These are phyloP conservation scores for Drosophila trichaetosa DNA, from an alignment of 2,888 invertebrate genomes.

Conservation along the genomic window DNA sequence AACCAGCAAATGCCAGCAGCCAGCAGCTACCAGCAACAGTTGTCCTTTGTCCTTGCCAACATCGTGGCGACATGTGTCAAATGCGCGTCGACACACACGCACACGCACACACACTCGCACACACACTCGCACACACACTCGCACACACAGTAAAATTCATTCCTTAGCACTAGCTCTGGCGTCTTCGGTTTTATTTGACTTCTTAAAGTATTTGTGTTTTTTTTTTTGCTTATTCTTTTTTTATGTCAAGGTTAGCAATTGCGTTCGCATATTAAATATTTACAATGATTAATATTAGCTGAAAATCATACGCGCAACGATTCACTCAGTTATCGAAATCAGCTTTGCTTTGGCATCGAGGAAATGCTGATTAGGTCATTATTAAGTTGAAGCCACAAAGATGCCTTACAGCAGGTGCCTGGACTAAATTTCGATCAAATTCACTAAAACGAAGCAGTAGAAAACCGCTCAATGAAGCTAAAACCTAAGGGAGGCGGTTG, in stretches of 20 bases:
- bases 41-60: conserved; percentile 68
- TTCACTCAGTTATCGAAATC: not conserved
- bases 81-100: conserved; percentile 45
- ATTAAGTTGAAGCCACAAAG: conserved; percentile 29
- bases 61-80: conserved; percentile 71
- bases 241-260: conserved; percentile 2
- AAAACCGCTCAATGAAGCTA: conserved; percentile 44
- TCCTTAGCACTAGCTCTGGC: conserved; percentile 6
- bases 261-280: conserved; percentile 1
- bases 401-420: conserved; percentile 35
- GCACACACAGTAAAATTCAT: conserved; percentile 10
- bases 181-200: conserved; percentile 5
- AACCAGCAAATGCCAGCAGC: conserved; percentile 48
- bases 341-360: not conserved
- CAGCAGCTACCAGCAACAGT: conserved; percentile 48
- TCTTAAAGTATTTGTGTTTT: not conserved
- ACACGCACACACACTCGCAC: conserved; percentile 3
- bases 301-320: not conserved
- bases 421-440: conserved; percentile 32
- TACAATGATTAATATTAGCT: conserved; percentile 4
- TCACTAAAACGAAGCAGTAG: conserved; percentile 57
- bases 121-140: conserved; percentile 2
- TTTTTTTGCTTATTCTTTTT: not conserved
- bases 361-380: conserved; percentile 40
- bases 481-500: not conserved